Evolutionary conservation across 1,140 invertebrate species (phyloP), one percentile per base, ranked within the genome.

Genomic region (Zelostemma sp.): DNA sequence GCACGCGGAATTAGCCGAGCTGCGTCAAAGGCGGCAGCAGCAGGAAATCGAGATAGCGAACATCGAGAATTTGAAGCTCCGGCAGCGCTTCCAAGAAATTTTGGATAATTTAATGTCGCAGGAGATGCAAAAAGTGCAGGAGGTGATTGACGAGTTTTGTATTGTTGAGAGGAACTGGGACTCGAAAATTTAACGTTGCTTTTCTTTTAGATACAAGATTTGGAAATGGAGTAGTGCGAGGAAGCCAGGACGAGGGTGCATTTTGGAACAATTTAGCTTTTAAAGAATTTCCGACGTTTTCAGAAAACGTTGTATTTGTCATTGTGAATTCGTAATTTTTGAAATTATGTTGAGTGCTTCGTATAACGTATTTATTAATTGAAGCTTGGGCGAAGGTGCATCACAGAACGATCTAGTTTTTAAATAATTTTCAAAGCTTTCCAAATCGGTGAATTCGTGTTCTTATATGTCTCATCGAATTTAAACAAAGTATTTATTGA

Each of bases 31-130:
- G 43, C 86, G 92, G 61, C 87, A 90, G 38, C 90, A 92, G 69
- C 94, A 95, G 74, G 93, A 96, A 75, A 86, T 89, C 46, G 93
- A 96, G 81, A 92, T 96, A 72, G 89, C 91, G 4, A 92, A 91
- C 28, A 95, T 96, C 76, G 95, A 96, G 79, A 97, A 97, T 80
- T 81, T 91, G 53, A 92, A 93, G 17, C 78, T 97, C 0, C 88
- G 91, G 41, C 92, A 95, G 80, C 83, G 94, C 33, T 93, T 96
- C 78, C 92, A 95, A 79, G 90, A 92, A 61, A 91, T 91, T 46
- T 82, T 96, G 0, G 91, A 95, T 67, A 91, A 91, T 75, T 84
- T 96, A 1, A 85, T 92, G 49, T 89, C 90, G 49, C 91, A 95
- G 77, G 91, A 95, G 66, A 85, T 91, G 60, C 92, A 93, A 57